A percentile compares a stretch with the other conserved stretches of the same genome.
Conservation (phyloP, 2,888 invertebrate genomes). For the Stramonita haemastoma region DNA sequence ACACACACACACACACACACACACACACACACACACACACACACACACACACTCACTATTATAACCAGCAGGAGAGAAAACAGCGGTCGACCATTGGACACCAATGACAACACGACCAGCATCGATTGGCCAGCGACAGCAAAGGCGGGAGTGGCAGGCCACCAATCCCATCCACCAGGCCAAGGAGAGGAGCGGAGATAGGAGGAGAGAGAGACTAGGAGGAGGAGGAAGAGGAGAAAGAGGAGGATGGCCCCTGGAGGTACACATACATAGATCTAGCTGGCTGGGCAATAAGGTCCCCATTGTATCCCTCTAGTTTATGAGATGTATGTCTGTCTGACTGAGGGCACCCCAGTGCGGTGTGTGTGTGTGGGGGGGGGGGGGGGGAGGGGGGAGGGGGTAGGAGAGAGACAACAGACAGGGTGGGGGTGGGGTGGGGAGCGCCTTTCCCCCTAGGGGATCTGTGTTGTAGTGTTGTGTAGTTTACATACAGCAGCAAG, state of each 20-base stretch:
- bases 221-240: background rate
- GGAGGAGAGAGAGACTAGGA: too few species aligned
- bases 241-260: background rate
- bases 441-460: background rate
- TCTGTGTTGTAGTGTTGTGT: background rate
- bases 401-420: too few species aligned
- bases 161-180: background rate
- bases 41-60: background rate
- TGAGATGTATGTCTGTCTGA: background rate
- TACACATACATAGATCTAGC: background rate
- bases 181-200: too few species aligned
- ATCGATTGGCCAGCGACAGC: constrained; percentile 14
- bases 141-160: background rate
- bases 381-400: background rate
- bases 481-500: background rate
- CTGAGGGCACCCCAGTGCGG: too few species aligned
- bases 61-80: background rate
- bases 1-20: too few species aligned
- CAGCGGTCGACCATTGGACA: background rate
- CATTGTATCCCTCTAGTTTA: background rate
- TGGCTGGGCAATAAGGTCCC: background rate
- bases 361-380: background rate
- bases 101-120: constrained; percentile 8
- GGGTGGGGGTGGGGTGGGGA: background rate
- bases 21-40: background rate